A percentile compares a stretch with the other conserved stretches of the same genome.
Evolutionary conservation across 2,888 invertebrate genomes (phyloP).

Genomic region (Drosophila neotestacea): DNA sequence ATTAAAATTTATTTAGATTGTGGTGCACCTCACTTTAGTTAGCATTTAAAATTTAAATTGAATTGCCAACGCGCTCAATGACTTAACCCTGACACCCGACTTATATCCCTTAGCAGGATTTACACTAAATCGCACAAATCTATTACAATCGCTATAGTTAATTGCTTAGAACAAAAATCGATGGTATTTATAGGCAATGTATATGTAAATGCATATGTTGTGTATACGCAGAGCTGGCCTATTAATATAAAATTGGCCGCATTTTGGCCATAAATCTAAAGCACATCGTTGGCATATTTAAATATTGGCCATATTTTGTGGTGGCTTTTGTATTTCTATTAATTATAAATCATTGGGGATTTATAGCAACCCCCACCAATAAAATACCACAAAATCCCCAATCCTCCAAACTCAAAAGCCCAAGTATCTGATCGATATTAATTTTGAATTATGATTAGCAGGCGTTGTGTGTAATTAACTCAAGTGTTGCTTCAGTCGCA

Average conservation of each 20-base stretch:
- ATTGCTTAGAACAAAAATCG: slow-evolving; percentile 18
- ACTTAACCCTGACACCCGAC: neutral
- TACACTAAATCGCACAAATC: neutral
- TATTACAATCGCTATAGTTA: slow-evolving; percentile 14
- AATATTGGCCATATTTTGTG: slow-evolving; percentile 38
- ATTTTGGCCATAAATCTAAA: slow-evolving; percentile 65
- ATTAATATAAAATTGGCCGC: slow-evolving; percentile 61
- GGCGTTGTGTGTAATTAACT: slow-evolving; percentile 47
- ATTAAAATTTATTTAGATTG: neutral
- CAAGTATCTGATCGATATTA: slow-evolving; percentile 45
- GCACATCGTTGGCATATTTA: slow-evolving; percentile 45
- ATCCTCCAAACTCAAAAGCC: neutral
- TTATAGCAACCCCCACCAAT: neutral
- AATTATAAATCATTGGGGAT: slow-evolving; percentile 74
- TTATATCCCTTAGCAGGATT: slow-evolving; percentile 4
- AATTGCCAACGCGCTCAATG: neutral
- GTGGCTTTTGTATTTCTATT: slow-evolving; percentile 44
- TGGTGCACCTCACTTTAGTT: neutral
- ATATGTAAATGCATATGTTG: slow-evolving; percentile 22
- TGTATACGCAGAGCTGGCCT: slow-evolving; percentile 50
- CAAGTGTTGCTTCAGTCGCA: slow-evolving; percentile 31
- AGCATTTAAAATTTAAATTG: slow-evolving; percentile 2
- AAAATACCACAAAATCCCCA: slow-evolving; percentile 1
- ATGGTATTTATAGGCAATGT: slow-evolving; percentile 10
- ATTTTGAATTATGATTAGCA: slow-evolving; percentile 53